phyloP scores from a whole-genome alignment of 2,113 vertebrate genomes.

The Pogona vitticeps region DNA sequence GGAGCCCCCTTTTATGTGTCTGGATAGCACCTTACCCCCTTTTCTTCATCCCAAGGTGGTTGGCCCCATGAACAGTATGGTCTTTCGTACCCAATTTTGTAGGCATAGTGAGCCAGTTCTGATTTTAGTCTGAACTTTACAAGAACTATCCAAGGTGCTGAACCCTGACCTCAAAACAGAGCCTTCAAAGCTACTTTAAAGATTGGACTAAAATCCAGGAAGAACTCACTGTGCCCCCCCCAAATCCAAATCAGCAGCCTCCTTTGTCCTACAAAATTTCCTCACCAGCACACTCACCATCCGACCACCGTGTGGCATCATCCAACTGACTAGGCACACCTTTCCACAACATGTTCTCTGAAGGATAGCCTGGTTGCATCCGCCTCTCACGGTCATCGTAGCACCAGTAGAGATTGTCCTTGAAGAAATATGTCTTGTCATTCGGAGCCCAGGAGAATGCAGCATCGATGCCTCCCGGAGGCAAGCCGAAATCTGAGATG shows the following conservation, averaged over 20 bases:
- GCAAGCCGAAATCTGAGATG: slow-evolving; percentile 91
- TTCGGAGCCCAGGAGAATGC: slow-evolving; percentile 93
- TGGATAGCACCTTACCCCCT: too few species aligned
- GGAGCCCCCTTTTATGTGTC: too few species aligned
- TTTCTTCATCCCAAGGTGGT: too few species aligned
- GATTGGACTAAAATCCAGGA: too few species aligned
- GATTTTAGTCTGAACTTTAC: too few species aligned
- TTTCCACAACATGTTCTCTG: slow-evolving; percentile 86
- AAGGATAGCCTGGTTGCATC: slow-evolving; percentile 93
- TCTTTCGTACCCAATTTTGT: too few species aligned
- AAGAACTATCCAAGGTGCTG: too few species aligned
- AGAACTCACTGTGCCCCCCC: too few species aligned
- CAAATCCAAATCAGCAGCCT: not conserved
- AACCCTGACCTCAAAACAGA: too few species aligned
- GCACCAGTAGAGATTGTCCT: slow-evolving; percentile 90
- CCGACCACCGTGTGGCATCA: slow-evolving; percentile 94
- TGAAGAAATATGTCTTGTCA: slow-evolving; percentile 98
- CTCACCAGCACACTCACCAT: slow-evolving; percentile 80
- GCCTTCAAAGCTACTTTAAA: too few species aligned
- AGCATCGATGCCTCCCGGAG: slow-evolving; percentile 85
- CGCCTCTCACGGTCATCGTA: slow-evolving; percentile 86
- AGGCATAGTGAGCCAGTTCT: too few species aligned
- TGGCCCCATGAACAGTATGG: too few species aligned
- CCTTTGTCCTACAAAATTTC: not conserved
- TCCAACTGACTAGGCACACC: slow-evolving; percentile 88